phyloP scores from a whole-genome alignment of 2,888 invertebrate species.

The Odontocerum albicorne region DNA sequence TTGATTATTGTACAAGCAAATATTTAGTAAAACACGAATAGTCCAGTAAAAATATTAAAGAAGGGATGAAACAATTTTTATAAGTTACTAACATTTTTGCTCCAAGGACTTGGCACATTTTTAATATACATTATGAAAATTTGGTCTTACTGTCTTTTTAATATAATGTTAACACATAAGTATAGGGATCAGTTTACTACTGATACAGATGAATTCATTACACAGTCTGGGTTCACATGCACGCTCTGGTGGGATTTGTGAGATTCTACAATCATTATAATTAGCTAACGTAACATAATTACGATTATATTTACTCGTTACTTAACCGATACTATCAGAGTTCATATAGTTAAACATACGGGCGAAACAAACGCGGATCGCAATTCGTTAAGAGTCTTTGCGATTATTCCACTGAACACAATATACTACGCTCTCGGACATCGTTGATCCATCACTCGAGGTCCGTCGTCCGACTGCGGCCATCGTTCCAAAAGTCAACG shows the following conservation, averaged over 20 bases:
- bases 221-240: slow-evolving; percentile 32
- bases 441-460: slow-evolving; percentile 1
- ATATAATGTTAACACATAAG: background rate
- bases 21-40: background rate
- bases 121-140: slow-evolving; percentile 36
- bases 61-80: background rate
- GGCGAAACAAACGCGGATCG: slow-evolving; percentile 25
- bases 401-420: slow-evolving; percentile 36
- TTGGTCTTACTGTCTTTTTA: slow-evolving; percentile 35
- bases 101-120: slow-evolving; percentile 36
- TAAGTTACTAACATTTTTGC: slow-evolving; percentile 21
- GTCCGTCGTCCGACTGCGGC: slow-evolving; percentile 1
- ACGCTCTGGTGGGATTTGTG: slow-evolving; percentile 37
- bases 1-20: background rate
- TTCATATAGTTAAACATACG: slow-evolving; percentile 25
- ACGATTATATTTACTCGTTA: slow-evolving; percentile 32
- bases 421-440: slow-evolving; percentile 7
- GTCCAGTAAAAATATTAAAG: background rate
- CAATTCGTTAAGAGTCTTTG: slow-evolving; percentile 19
- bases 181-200: slow-evolving; percentile 12
- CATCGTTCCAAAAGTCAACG: slow-evolving; percentile 12
- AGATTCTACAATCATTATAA: slow-evolving; percentile 36
- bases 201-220: slow-evolving; percentile 15
- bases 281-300: slow-evolving; percentile 34
- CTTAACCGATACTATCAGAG: slow-evolving; percentile 27